phyloP scores from a whole-genome alignment of 2,888 invertebrate species.

The Fragum whitleyi region DNA sequence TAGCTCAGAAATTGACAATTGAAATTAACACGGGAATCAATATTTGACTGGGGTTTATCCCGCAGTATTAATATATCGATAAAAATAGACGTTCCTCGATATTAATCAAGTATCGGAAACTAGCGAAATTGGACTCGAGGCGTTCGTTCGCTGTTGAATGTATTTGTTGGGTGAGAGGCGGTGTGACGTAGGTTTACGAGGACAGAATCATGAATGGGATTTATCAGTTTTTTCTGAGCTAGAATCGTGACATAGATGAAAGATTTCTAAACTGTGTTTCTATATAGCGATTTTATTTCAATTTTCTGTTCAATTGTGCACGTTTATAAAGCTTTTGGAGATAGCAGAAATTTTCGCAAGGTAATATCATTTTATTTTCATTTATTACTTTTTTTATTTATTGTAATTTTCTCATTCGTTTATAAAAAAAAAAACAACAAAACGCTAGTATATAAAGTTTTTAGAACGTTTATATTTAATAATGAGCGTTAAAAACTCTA shows the following conservation, averaged over 20 bases:
- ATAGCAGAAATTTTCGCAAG: not conserved
- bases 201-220: slow-evolving; percentile 24
- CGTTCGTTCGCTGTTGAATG: slow-evolving; percentile 17
- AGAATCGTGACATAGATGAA: slow-evolving; percentile 23
- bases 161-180: slow-evolving; percentile 16
- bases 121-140: not conserved
- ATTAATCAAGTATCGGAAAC: slow-evolving; percentile 27
- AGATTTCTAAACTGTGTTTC: not conserved
- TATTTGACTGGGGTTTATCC: slow-evolving; percentile 18
- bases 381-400: too few species aligned
- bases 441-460: too few species aligned
- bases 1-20: slow-evolving; percentile 8
- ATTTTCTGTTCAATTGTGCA: not conserved
- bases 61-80: slow-evolving; percentile 20
- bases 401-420: too few species aligned
- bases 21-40: slow-evolving; percentile 19
- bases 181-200: slow-evolving; percentile 13
- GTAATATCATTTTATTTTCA: not conserved
- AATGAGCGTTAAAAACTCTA: too few species aligned
- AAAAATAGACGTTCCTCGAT: slow-evolving; percentile 20
- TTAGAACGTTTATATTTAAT: too few species aligned
- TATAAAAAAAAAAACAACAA: too few species aligned
- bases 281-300: not conserved
- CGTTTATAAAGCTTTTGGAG: not conserved
- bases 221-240: not conserved